Evolutionary conservation across 2,113 vertebrate genomes (phyloP).

Genomic region (Platanista minor): DNA sequence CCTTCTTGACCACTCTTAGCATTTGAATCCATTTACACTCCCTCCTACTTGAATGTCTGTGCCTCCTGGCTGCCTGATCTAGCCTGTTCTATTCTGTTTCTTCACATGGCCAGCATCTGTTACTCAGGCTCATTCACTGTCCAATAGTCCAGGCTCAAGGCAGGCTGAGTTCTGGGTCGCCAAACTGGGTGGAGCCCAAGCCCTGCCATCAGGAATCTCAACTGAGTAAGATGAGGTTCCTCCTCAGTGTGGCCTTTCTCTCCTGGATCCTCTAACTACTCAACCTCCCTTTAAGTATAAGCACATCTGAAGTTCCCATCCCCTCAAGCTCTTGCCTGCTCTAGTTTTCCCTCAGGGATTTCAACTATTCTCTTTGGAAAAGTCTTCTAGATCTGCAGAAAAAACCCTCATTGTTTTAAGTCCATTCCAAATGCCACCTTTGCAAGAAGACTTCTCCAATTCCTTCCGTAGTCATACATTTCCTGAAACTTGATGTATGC

Average conservation of each 20-base stretch:
- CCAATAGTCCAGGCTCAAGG: background rate
- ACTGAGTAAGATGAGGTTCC: background rate
- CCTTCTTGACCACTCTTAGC: background rate
- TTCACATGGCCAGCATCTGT: background rate
- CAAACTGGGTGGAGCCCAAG: background rate
- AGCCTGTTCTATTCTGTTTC: background rate
- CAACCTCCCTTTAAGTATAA: background rate
- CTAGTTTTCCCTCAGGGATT: background rate
- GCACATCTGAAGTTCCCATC: background rate
- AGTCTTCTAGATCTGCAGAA: background rate
- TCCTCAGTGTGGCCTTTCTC: background rate
- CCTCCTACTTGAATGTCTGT: background rate
- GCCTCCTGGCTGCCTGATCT: background rate
- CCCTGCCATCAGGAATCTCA: background rate
- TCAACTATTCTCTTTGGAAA: background rate
- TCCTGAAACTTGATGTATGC: background rate
- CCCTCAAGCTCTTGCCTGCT: background rate
- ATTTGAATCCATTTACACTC: background rate
- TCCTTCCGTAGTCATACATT: background rate
- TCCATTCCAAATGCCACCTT: background rate
- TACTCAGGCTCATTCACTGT: no score
- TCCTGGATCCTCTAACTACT: background rate
- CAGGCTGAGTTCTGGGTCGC: background rate
- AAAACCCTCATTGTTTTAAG: background rate
- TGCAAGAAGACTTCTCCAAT: background rate